Evolutionary conservation across 2,797 vertebrate species (phyloP).

Genomic region (Monodelphis domestica): DNA sequence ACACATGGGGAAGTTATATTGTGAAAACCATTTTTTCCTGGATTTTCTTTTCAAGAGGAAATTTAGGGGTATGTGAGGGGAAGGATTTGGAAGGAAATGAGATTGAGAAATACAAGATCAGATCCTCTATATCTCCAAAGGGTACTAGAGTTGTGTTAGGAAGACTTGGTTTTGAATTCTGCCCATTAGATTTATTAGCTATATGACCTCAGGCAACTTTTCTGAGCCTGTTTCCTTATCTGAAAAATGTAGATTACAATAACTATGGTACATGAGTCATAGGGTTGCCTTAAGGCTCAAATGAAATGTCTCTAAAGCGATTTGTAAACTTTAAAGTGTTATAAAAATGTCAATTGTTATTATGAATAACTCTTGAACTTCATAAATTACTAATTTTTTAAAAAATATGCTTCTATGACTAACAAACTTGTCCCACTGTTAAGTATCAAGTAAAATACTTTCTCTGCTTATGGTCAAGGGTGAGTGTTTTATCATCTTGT

Average conservation of each 20-base stretch:
- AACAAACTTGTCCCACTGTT: slow-evolving; percentile 24
- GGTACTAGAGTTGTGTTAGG: neutral
- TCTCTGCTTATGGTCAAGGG: neutral
- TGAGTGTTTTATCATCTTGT: slow-evolving; percentile 10
- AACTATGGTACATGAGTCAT: neutral
- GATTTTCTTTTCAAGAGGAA: neutral
- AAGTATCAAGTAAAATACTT: slow-evolving; percentile 29
- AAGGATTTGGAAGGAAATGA: neutral
- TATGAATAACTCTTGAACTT: neutral
- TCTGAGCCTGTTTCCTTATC: neutral
- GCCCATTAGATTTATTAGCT: neutral
- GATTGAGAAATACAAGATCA: neutral
- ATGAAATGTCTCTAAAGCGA: neutral
- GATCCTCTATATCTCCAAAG: neutral
- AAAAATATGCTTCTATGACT: neutral
- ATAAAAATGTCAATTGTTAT: neutral
- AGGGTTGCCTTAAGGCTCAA: neutral
- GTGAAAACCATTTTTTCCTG: neutral
- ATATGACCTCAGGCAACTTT: neutral
- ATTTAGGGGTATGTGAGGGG: neutral
- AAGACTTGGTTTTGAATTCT: neutral
- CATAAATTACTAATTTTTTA: neutral
- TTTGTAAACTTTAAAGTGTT: neutral
- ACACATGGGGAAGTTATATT: neutral
- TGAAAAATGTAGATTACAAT: neutral